These are phyloP conservation scores for Cossypha heuglini DNA, from an alignment of 2,797 vertebrate genomes.

Conservation along the genomic window DNA sequence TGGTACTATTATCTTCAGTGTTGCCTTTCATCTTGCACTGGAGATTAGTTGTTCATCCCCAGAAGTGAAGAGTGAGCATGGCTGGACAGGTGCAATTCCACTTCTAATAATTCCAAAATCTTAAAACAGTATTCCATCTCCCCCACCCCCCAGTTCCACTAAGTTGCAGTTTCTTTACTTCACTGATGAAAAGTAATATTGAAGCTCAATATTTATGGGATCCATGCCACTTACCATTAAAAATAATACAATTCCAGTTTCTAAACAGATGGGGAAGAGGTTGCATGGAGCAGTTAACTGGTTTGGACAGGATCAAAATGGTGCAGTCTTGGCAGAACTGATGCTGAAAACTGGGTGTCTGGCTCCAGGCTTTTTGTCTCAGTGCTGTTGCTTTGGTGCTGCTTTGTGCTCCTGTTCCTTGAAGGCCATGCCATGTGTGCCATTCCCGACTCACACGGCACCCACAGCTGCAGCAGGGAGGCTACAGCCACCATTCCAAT, in stretches of 20 bases:
- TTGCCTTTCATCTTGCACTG: background rate
- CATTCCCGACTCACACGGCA: rapidly evolving
- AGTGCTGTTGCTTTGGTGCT: background rate
- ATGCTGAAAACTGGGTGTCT: background rate
- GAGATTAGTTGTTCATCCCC: background rate
- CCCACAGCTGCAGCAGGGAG: background rate
- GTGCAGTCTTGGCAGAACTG: background rate
- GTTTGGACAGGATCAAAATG: background rate
- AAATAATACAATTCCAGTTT: background rate
- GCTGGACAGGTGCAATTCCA: background rate
- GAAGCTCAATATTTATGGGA: background rate
- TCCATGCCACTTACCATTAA: background rate
- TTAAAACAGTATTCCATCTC: background rate
- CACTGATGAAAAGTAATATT: background rate
- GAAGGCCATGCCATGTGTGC: background rate
- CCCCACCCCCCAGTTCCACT: background rate
- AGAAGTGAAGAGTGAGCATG: background rate
- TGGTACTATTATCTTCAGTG: background rate
- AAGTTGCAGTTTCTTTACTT: background rate
- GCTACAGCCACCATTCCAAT: background rate
- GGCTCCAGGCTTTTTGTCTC: background rate
- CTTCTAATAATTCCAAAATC: background rate
- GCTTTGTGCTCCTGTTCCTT: background rate
- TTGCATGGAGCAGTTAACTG: background rate
- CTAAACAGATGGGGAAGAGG: background rate